These are phyloP conservation scores for Hippocampus barbouri DNA, from an alignment of 2,113 vertebrate genomes.

Conservation along the genomic window DNA sequence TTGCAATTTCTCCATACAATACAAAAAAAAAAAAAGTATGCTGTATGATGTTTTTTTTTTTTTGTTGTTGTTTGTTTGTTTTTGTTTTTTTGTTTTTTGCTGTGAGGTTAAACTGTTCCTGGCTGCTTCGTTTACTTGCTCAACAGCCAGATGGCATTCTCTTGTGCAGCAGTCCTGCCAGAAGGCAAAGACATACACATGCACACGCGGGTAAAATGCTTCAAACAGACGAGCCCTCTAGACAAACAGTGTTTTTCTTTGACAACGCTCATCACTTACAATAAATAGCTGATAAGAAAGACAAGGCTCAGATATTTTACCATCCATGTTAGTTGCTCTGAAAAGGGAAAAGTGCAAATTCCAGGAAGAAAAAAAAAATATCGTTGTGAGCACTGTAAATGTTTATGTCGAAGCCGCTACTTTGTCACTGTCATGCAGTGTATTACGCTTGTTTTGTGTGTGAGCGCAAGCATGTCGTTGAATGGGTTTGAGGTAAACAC, in stretches of 20 bases:
- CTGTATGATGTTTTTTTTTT: background rate
- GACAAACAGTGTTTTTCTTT: background rate
- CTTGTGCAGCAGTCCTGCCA: background rate
- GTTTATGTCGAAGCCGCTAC: no score
- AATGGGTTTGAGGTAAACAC: no score
- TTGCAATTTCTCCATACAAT: background rate
- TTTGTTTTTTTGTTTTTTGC: background rate
- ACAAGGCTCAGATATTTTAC: no score
- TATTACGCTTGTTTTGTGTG: no score
- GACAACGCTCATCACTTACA: background rate
- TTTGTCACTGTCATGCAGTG: no score
- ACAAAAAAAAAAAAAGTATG: background rate
- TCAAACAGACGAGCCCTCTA: background rate
- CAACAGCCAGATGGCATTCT: constrained; percentile 19
- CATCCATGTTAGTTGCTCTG: background rate
- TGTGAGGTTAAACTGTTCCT: constrained; percentile 8
- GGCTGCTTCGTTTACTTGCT: constrained; percentile 7
- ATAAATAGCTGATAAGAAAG: no score
- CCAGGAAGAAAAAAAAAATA: background rate
- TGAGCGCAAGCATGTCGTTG: no score
- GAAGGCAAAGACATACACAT: constrained; percentile 2
- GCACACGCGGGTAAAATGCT: background rate
- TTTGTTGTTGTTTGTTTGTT: no score
- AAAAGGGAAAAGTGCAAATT: background rate
- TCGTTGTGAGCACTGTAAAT: constrained; percentile 15